Evolutionary conservation across 1,140 invertebrate genomes (phyloP), one percentile per base, ranked within the genome.

Genomic region (Aleiodes sp.): DNA sequence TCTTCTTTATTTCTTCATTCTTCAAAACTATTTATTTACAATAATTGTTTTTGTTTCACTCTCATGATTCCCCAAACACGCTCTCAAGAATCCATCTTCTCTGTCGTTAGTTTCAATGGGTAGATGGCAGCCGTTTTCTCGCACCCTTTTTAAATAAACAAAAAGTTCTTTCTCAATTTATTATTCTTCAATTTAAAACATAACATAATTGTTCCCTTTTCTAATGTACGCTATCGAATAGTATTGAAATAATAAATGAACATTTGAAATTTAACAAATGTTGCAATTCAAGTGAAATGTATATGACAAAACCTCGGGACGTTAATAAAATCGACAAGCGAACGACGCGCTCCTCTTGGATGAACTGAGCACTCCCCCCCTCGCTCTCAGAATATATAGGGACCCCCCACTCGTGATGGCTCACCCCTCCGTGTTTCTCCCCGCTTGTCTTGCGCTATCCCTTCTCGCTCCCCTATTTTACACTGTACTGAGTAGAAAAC

Each of bases 281-380:
- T 24, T n/a, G n/a, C n/a, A n/a, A 52, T 52, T 52, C 4, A 21
- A n/a, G n/a, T 26, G 4, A 35, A 70, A 70, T 46, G n/a, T n/a
- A 62, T 21, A 67, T 33, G 19, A 65, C 43, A 43, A 60, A 76
- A 68, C 71, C 68, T 73, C 71, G 43, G 4, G 46, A 52, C 16
- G 16, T 21, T 52, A 24, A 24, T 9, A 16, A 24, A 9, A 75
- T 79, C 78, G 77, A 82, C 75, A 75, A 73, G 35, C 78, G 57
- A 81, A 79, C 83, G 81, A 81, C 76, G 82, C 84, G 82, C 79
- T 84, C 71, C 76, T 84, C 80, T 84, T 81, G 77, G 77, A 81
- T 75, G 78, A 84, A 86, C 85, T 86, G 84, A 84, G 75, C 79
- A 84, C 78, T 86, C 84, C 83, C 85, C 83, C 81, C 82, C 85